Evolutionary conservation across 2,113 vertebrate genomes (phyloP), one percentile per base, ranked within the genome.

Genomic region (Protobothrops flavoviridis): DNA sequence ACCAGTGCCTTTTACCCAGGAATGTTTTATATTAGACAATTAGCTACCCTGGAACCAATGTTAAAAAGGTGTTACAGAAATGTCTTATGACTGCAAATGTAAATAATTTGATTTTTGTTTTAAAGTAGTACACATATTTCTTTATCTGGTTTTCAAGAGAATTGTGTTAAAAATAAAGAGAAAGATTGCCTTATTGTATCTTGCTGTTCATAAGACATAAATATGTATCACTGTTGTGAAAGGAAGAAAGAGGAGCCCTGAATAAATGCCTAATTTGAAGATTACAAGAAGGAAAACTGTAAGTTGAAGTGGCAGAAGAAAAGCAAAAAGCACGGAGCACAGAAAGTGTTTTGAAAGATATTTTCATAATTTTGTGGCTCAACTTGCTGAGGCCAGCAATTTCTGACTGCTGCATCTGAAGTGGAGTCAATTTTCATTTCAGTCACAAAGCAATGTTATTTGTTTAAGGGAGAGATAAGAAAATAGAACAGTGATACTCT

Each of bases 41-140:
- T 96, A 96, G 81, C 94, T 91, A 95, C 85, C n/a, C 21, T 61
- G 64, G 89, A 95, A 95, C 94, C 95, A 94, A 95, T 69, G 43
- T 59, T 95, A 94, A 89, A 93, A 92, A 15, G 8, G 69, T 94
- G 93, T 93, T 93, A 93, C 91, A 88, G 95, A 91, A 94, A 94
- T 95, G 92, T 33, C 23, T 74, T 88, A 64, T 92, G 53, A 64
- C 87, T 92, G 21, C 56, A 93, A 87, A 92, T 90, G 55, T n/a
- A 92, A 96, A 94, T 95, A 9, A 93, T 4, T 94, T 92, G 23
- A 93, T 4, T 45, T 94, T 94, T 95, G 17, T 94, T 94, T 93
- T 56, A 89, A 96, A 90, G 0, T 56, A 8, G 29, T 29, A 24
- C 39, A 85, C 26, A 90, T 81, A 85, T 92, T 85, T 93, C 93